Percentiles rank a stretch among this genome's conserved stretches.
These are phyloP conservation scores for Drosophila equinoxialis DNA, from an alignment of 1,140 invertebrate species.

Conservation along the genomic window DNA sequence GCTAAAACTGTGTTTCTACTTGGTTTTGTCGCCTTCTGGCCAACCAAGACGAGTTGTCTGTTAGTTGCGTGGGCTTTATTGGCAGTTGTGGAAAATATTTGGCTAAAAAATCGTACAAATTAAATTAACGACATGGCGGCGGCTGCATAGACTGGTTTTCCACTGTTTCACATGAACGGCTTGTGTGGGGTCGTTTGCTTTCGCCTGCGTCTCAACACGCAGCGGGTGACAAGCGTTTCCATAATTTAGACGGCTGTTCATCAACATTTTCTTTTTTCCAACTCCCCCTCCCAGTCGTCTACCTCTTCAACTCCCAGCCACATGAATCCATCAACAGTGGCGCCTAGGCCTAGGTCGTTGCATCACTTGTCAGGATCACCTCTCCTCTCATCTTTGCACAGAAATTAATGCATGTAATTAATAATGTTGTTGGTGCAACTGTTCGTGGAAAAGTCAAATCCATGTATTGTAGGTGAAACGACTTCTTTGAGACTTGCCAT, in stretches of 20 bases:
- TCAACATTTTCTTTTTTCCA: slow-evolving; percentile 36
- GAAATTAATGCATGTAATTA: slow-evolving; percentile 81
- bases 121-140: slow-evolving; percentile 79
- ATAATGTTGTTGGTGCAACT: slow-evolving; percentile 55
- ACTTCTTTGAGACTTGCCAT: slow-evolving; percentile 23
- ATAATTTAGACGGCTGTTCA: slow-evolving; percentile 80
- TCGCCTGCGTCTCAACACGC: slow-evolving; percentile 39
- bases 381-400: slow-evolving; percentile 43
- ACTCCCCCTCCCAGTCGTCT: too few relatives aligned
- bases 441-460: background rate
- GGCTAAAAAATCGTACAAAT: slow-evolving; percentile 77
- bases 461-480: slow-evolving; percentile 45
- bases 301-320: slow-evolving; percentile 29
- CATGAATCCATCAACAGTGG: slow-evolving; percentile 80
- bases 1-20: slow-evolving; percentile 23
- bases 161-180: slow-evolving; percentile 40
- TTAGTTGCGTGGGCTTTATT: slow-evolving; percentile 76
- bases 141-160: slow-evolving; percentile 13
- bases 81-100: slow-evolving; percentile 81
- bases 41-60: slow-evolving; percentile 71
- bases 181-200: slow-evolving; percentile 48
- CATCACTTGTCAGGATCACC: slow-evolving; percentile 63
- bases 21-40: slow-evolving; percentile 9
- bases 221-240: slow-evolving; percentile 81
- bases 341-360: slow-evolving; percentile 65